Base-by-base conservation (phyloP, 2,797 vertebrate genomes). In the Spatula versicolor region DNA sequence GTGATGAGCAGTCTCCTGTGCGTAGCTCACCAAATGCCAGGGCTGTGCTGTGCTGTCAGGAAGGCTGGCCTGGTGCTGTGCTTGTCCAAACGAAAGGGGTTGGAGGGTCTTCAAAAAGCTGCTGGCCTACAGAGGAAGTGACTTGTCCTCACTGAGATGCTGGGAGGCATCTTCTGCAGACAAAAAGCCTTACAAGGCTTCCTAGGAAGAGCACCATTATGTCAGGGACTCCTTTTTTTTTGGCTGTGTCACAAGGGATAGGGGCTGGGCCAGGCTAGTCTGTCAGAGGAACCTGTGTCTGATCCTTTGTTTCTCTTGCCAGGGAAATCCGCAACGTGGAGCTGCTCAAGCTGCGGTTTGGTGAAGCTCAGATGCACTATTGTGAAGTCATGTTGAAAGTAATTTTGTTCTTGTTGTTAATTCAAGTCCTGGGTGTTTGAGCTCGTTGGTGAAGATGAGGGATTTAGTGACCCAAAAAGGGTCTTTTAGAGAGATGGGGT, bases 351-450 rank as follows among this genome's bases (percentile, higher is more conserved):
- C 98, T 99, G 83, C 97, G 99, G 10, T 99, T 99, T 31, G 99
- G 99, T 1, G 99, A 99, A 96, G 99, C 99, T 16, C 99, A 99
- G 92, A 99, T 99, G 99, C 99, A 99, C 92, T 99, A 98, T 93
- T 99, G 99, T 15, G 99, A 99, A 96, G 99, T 99, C 96, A 99
- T 99, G 99, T 96, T 99, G 72, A 99, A 99, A 98, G 99, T 99
- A 82, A 83, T 63, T 20, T 1, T 35, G 17, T 33, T 28, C 21
- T 58, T 60, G 11, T 13, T 39, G 35, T 28, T 64, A 59, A 35
- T 77, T 55, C 10, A 59, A 20, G 16, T 45, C 12, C 12, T 26
- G 35, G 4, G 8, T 50, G 11, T 74, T 56, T 56, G 68, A 45
- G 25, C 5, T 26, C 18, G 4, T 1, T 54, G 19, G 48, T 63